These are phyloP conservation scores for Drosophila maculinotata DNA, from an alignment of 2,888 invertebrate species.

Conservation along the genomic window DNA sequence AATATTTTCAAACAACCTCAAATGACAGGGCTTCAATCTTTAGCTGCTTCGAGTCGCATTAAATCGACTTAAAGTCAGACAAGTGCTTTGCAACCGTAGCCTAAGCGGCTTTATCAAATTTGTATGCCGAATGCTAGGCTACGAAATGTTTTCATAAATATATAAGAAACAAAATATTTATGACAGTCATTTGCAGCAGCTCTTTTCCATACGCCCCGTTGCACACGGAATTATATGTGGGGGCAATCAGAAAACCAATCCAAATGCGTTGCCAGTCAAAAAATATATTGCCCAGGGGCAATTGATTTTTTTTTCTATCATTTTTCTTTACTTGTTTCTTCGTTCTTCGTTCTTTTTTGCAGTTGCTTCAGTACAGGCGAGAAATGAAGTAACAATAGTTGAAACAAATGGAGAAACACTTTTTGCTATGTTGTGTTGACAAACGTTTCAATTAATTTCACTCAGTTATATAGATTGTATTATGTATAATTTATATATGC, in stretches of 20 bases:
- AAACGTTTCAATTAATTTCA: conserved; percentile 38
- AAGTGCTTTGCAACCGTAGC: background rate
- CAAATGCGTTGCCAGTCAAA: conserved; percentile 24
- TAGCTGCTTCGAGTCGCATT: conserved; percentile 4
- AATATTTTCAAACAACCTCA: conserved; percentile 5
- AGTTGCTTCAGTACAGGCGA: conserved; percentile 20
- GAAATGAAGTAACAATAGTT: conserved; percentile 21
- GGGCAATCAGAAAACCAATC: conserved; percentile 14
- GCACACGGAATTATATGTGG: conserved; percentile 10
- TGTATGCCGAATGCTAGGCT: conserved; percentile 9
- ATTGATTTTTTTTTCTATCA: conserved; percentile 70
- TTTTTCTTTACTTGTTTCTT: conserved; percentile 16
- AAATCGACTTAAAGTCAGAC: conserved; percentile 6
- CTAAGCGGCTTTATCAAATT: conserved; percentile 10
- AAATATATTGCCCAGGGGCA: conserved; percentile 55
- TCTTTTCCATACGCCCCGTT: conserved; percentile 26
- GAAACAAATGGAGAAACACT: conserved; percentile 32
- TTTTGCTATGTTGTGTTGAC: conserved; percentile 17
- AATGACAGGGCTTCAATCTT: background rate
- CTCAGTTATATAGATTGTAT: conserved; percentile 28
- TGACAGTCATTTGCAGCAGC: too few species aligned
- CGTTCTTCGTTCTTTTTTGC: conserved; percentile 30
- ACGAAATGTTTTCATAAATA: background rate
- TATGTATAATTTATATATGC: conserved; percentile 54
- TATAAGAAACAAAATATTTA: conserved; percentile 4